These are phyloP conservation scores for Centroberyx gerrardi DNA, from an alignment of 2,797 vertebrate species.

Conservation along the genomic window DNA sequence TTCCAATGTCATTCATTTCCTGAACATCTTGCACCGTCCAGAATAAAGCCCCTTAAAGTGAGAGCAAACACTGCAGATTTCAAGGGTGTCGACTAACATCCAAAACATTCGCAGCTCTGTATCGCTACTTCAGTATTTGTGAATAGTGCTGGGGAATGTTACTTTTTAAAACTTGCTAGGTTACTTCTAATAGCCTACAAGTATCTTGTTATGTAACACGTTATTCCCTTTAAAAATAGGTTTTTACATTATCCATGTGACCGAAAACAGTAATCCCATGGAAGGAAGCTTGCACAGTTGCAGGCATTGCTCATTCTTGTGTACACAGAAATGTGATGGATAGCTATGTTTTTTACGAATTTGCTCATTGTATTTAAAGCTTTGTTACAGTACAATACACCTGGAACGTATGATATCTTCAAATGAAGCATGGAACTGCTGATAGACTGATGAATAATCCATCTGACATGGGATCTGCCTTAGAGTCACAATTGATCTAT, in stretches of 20 bases:
- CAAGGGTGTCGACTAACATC: slow-evolving; percentile 34
- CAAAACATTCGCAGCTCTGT: slow-evolving; percentile 34
- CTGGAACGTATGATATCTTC: no score
- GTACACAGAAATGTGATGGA: no score
- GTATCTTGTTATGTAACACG: slow-evolving; percentile 9
- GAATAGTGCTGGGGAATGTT: background rate
- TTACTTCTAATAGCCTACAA: background rate
- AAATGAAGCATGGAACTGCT: no score
- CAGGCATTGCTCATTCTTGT: no score
- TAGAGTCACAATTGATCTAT: no score
- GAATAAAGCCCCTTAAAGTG: slow-evolving; percentile 29
- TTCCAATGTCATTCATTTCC: slow-evolving; percentile 59
- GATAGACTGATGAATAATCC: no score
- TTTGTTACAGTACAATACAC: no score
- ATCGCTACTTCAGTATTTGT: background rate
- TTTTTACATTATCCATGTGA: background rate
- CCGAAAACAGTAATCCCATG: no score
- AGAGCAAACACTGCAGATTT: slow-evolving; percentile 37
- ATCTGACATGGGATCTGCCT: no score
- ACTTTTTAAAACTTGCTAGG: background rate
- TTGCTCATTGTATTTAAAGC: no score
- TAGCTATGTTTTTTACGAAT: no score
- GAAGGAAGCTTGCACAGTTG: no score
- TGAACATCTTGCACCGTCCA: slow-evolving; percentile 38
- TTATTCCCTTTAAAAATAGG: background rate